Percentiles rank a stretch among this genome's conserved stretches.
phyloP scores from a whole-genome alignment of 2,797 vertebrate species.

The Lepidocolaptes lacrymiger region DNA sequence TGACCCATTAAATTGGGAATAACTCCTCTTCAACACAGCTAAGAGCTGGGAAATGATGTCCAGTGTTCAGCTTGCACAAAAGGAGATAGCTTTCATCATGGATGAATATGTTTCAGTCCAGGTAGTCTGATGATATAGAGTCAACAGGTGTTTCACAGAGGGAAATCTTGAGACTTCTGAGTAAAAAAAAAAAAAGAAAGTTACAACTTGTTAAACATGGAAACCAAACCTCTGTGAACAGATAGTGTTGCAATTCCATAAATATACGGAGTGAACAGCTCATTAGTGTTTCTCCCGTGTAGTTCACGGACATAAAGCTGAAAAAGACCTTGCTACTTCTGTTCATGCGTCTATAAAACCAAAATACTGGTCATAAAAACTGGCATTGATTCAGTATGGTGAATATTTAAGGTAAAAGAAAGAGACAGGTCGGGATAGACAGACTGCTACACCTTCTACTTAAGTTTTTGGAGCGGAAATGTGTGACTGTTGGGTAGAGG shows the following conservation, averaged over 20 bases:
- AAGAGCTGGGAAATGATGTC: background rate
- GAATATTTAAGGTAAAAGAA: background rate
- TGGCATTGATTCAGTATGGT: background rate
- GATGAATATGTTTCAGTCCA: background rate
- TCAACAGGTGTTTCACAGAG: background rate
- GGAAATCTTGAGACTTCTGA: background rate
- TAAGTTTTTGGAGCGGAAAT: background rate
- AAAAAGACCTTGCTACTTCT: background rate
- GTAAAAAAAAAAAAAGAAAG: background rate
- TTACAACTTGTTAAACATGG: background rate
- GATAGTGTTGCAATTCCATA: background rate
- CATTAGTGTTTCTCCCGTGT: background rate
- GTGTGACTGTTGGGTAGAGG: background rate
- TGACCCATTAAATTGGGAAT: background rate
- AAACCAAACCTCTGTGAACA: background rate
- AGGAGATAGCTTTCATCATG: background rate
- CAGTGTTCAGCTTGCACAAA: accelerated
- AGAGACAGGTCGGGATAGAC: background rate
- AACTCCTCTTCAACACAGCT: background rate
- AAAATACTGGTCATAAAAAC: background rate
- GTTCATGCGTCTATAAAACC: background rate
- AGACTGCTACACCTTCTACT: background rate
- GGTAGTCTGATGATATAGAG: background rate
- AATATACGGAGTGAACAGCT: background rate
- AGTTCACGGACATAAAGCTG: background rate